Base-by-base conservation (phyloP, 1,140 invertebrate species). In the Scaptodrosophila lebanonensis region DNA sequence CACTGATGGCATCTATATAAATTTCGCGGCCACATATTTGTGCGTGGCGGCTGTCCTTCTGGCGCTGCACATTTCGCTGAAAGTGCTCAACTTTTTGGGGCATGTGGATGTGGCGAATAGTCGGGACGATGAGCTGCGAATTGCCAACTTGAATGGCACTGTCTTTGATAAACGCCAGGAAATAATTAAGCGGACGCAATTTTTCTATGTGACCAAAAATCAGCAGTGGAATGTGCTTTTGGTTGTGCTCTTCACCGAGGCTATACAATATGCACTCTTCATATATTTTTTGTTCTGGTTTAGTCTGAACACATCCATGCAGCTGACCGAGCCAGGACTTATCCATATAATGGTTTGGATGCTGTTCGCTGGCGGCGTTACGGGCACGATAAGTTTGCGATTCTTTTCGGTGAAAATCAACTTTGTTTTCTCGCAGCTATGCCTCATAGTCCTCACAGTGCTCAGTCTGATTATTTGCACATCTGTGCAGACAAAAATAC, bases 191-290 rank as follows among this genome's bases (percentile, higher is more conserved):
- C 63, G 69, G 0, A 63, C 83, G 40, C 59, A 86, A 44, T 86
- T 86, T 60, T 86, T 86, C 42, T 86, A 86, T 40, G 79, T 86
- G 40, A 86, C 79, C 20, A 84, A 83, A 42, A 86, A 84, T 25
- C 75, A 84, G 25, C 76, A 69, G 45, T 86, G 84, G 84, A 68
- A 84, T 17, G 51, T 86, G 8, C 83, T 65, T 13, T 32, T 84
- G 8, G 38, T 86, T 7, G 50, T 86, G 1, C 57, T 86, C 3
- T 86, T 86, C 17, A 59, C 60, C n/a, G 84, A 86, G 30, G 67
- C 84, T 4, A 47, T 86, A 0, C 84, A 86, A 17, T 84, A 77
- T 44, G 75, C 84, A 1, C 42, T 86, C 2, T 84, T 86, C 29
- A 72, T 84, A 16, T 86, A 83, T 32, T 61, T 79, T 39, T 48